phyloP scores from a whole-genome alignment of 2,113 vertebrate species.

The Seriola rivoliana region DNA sequence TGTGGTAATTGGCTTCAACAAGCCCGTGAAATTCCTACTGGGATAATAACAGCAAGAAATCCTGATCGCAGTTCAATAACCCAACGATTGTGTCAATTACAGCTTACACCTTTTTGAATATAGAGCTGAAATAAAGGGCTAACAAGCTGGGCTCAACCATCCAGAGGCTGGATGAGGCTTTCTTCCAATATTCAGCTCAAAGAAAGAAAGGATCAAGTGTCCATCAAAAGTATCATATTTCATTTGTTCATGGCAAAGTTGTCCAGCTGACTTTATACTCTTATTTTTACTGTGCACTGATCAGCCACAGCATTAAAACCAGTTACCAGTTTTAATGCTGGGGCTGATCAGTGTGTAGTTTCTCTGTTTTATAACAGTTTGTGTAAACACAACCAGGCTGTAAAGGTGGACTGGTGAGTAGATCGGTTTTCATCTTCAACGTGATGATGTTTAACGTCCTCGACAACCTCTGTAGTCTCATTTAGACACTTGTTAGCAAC shows the following conservation, averaged over 20 bases:
- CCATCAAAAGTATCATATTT: conserved; percentile 36
- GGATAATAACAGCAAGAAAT: conserved; percentile 5
- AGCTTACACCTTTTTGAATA: conserved; percentile 7
- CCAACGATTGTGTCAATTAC: conserved; percentile 4
- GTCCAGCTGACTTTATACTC: not conserved
- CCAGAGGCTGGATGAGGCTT: no score
- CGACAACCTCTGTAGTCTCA: no score
- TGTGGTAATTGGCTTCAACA: conserved; percentile 16
- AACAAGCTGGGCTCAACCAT: conserved; percentile 5
- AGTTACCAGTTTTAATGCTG: no score
- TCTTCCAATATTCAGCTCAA: conserved; percentile 1
- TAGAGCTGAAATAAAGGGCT: not conserved
- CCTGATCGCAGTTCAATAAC: not conserved
- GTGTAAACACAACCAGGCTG: no score
- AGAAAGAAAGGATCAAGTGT: conserved; percentile 24
- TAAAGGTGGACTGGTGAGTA: no score
- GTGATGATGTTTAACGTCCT: no score
- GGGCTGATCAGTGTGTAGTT: no score
- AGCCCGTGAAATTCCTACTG: conserved; percentile 1
- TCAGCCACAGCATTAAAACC: no score
- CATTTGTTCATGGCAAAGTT: conserved; percentile 21
- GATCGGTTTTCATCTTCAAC: no score
- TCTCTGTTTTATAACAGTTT: no score
- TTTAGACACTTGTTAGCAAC: no score
- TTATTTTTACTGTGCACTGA: no score